Percentiles rank a stretch among this genome's conserved stretches.
Conservation (phyloP, 2,113 vertebrate species). For the Bambusicola thoracicus region DNA sequence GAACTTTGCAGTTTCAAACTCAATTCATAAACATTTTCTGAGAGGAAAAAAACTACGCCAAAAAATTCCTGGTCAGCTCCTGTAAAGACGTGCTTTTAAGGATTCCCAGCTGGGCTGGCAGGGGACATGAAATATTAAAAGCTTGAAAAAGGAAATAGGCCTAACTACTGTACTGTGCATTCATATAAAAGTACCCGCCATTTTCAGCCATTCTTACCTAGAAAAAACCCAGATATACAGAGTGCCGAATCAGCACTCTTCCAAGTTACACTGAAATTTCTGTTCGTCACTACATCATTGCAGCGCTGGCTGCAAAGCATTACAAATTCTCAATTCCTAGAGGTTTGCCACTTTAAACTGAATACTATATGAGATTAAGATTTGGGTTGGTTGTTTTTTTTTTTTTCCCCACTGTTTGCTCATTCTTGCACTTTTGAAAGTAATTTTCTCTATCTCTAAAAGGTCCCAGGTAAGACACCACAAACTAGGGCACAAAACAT, state of each 20-base stretch:
- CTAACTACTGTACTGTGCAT: not conserved
- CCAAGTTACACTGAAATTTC: not conserved
- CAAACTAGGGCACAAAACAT: not conserved
- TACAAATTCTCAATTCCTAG: not conserved
- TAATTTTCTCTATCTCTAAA: not conserved
- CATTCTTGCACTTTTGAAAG: not conserved
- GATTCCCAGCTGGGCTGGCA: conserved; percentile 5
- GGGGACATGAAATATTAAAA: conserved; percentile 32
- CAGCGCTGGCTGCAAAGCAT: not conserved
- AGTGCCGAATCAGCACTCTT: not conserved
- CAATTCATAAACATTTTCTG: not conserved
- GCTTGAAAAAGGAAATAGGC: conserved; percentile 7
- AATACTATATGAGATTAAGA: not conserved
- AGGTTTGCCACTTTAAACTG: not conserved
- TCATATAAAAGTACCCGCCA: not conserved
- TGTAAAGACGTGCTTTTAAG: not conserved
- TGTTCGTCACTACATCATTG: not conserved
- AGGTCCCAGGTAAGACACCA: not conserved
- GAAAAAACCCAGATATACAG: not conserved
- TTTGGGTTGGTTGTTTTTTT: not conserved
- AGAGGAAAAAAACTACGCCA: rapidly evolving
- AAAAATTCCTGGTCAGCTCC: not conserved
- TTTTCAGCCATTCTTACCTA: not conserved
- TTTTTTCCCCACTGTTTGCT: not conserved
- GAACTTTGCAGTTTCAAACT: not conserved